Evolutionary conservation across 2,888 invertebrate species (phyloP).

Genomic region (Drosophila anceps): DNA sequence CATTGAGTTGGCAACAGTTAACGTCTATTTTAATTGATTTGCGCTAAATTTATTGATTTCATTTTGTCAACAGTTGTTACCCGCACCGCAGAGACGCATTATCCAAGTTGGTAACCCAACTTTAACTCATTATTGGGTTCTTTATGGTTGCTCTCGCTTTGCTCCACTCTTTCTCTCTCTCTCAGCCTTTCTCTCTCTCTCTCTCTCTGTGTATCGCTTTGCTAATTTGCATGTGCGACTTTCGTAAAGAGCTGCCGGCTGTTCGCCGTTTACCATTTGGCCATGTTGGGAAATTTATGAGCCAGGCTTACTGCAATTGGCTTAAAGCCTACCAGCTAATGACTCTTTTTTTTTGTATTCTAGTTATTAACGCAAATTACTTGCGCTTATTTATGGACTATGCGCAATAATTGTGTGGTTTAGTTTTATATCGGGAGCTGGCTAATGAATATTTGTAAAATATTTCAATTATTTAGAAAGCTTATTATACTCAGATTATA

Average conservation of each 20-base stretch:
- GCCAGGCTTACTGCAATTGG: conserved; percentile 51
- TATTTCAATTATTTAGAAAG: background rate
- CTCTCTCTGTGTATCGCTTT: conserved; percentile 24
- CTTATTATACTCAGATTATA: background rate
- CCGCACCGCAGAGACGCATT: conserved; percentile 55
- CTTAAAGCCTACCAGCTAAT: conserved; percentile 48
- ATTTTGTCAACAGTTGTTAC: conserved; percentile 78
- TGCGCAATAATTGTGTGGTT: conserved; percentile 6
- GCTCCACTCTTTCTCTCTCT: background rate
- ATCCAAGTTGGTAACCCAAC: conserved; percentile 41
- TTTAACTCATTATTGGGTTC: conserved; percentile 51
- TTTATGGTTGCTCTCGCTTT: conserved; percentile 29
- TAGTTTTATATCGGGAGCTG: background rate
- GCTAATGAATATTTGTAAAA: background rate
- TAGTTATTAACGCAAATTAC: conserved; percentile 71
- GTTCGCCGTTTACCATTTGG: conserved; percentile 40
- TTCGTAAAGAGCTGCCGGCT: conserved; percentile 25
- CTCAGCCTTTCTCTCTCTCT: background rate
- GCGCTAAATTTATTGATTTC: conserved; percentile 81
- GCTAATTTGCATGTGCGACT: conserved; percentile 79
- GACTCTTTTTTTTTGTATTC: conserved; percentile 29
- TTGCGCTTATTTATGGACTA: conserved; percentile 62
- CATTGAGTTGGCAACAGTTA: conserved; percentile 26
- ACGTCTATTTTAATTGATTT: conserved; percentile 75
- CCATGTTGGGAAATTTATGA: conserved; percentile 60